Evolutionary conservation across 2,797 vertebrate species (phyloP).

Genomic region (Uromys caudimaculatus): DNA sequence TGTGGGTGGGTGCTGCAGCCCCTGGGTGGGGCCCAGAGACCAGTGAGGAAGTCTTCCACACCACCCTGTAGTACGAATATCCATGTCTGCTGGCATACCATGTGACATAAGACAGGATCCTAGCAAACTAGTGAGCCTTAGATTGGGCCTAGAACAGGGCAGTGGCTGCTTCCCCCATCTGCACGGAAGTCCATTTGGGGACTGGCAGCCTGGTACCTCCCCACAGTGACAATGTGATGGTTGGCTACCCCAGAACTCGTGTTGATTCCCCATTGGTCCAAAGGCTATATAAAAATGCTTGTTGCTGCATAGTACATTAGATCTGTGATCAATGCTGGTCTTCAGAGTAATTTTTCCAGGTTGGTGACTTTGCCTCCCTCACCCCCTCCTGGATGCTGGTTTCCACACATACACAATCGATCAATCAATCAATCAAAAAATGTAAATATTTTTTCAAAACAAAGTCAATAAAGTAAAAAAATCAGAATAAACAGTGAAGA

Average conservation of each 20-base stretch:
- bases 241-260: background rate
- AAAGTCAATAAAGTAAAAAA: background rate
- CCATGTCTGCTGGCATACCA: background rate
- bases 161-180: background rate
- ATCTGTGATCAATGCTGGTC: background rate
- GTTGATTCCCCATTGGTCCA: background rate
- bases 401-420: background rate
- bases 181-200: background rate
- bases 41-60: background rate
- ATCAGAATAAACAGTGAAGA: background rate
- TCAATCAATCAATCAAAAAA: no score
- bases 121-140: background rate
- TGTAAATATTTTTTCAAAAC: background rate
- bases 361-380: background rate
- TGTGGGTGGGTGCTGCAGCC: no score
- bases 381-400: background rate
- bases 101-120: background rate
- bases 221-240: background rate
- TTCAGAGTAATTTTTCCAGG: background rate
- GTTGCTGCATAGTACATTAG: background rate
- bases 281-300: background rate
- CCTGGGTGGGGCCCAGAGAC: background rate
- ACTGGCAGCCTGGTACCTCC: background rate
- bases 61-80: background rate
- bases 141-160: background rate